Evolutionary conservation across 1,140 invertebrate genomes (phyloP).

Genomic region (Brachionus paranguensis): DNA sequence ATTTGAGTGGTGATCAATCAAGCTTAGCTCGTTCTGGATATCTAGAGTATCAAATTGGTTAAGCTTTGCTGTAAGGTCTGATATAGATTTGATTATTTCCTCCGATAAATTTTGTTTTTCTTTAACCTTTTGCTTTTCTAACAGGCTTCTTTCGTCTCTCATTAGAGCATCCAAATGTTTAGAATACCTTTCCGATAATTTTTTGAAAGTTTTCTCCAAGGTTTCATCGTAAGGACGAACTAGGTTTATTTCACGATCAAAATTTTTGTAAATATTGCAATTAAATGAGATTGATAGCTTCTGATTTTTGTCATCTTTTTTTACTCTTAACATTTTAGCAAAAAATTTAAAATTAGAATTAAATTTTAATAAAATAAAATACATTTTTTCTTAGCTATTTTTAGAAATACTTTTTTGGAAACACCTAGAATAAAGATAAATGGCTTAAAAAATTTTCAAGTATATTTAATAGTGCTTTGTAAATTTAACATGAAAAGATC

Average conservation of each 20-base stretch:
- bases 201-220: slow-evolving; percentile 1
- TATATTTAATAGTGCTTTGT: background rate
- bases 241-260: background rate
- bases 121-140: background rate
- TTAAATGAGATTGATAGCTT: background rate
- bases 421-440: background rate
- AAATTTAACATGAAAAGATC: background rate
- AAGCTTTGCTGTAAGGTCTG: background rate
- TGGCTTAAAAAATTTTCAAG: background rate
- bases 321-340: background rate
- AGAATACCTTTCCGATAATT: background rate
- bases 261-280: slow-evolving; percentile 25
- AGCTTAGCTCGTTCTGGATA: background rate
- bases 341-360: background rate
- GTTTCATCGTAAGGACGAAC: slow-evolving; percentile 5
- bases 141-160: background rate
- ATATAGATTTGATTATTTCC: background rate
- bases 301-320: background rate
- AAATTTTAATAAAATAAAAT: too few species aligned
- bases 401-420: background rate
- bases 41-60: background rate
- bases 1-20: background rate
- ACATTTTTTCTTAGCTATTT: background rate
- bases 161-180: background rate
- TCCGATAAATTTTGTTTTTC: background rate